Percentiles rank a stretch among this genome's conserved stretches.
Evolutionary conservation across 2,113 vertebrate genomes (phyloP).

Genomic region (Hippocampus mohnikei): DNA sequence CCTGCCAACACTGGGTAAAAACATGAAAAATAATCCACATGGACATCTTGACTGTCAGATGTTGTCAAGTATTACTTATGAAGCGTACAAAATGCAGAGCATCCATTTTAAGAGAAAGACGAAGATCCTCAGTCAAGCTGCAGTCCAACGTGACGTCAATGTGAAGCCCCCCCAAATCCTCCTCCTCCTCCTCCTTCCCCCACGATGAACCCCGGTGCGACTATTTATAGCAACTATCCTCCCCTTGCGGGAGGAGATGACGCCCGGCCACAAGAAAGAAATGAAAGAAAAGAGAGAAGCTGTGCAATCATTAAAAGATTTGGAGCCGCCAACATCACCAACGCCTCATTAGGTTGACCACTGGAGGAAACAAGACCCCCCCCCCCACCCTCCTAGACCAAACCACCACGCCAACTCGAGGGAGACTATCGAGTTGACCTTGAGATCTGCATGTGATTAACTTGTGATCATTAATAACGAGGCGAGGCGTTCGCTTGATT

Average conservation of each 20-base stretch:
- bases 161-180: slow-evolving; percentile 21
- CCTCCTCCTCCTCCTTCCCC: slow-evolving; percentile 8
- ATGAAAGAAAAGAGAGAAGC: not conserved
- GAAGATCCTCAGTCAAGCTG: slow-evolving; percentile 16
- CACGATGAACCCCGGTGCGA: slow-evolving; percentile 43
- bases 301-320: slow-evolving; percentile 5
- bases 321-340: not conserved
- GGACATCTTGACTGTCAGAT: not conserved
- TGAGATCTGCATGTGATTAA: not conserved
- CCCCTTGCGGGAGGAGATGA: slow-evolving; percentile 27
- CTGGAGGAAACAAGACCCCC: not conserved
- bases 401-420: too few species aligned
- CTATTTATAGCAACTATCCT: slow-evolving; percentile 56
- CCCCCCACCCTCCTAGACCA: too few species aligned
- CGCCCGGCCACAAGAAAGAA: not conserved
- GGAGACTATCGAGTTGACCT: not conserved
- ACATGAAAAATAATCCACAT: not conserved
- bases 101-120: slow-evolving; percentile 1
- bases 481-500: not conserved
- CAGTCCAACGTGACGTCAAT: slow-evolving; percentile 51
- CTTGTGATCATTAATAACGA: not conserved
- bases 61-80: not conserved
- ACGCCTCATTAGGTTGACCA: not conserved
- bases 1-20: not conserved
- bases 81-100: not conserved